Base-by-base conservation (phyloP, 2,888 invertebrate genomes). In the Polydrusus cervinus region DNA sequence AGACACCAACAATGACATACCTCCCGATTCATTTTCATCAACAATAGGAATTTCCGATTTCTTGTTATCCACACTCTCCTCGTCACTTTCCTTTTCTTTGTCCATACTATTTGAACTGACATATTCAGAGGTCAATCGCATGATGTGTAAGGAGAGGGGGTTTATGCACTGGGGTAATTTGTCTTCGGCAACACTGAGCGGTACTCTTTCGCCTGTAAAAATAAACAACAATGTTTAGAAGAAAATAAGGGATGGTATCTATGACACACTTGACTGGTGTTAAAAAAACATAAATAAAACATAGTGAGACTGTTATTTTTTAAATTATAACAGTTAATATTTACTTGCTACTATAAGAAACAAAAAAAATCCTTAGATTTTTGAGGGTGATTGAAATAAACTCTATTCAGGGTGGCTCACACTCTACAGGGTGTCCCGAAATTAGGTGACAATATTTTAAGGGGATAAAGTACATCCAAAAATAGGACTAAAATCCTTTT, bases 131-230 rank as follows among this genome's bases (percentile, higher is more conserved):
- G 97, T 97, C 72, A 97, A 89, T 75, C 97, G 90, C 93, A 98
- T 96, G 85, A 98, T 97, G 87, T 98, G 98, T 79, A 98, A 88
- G 18, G 97, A 96, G 74, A 98, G 90, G 3, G 98, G 98, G 89
- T 98, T 98, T 85, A 97, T 93, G 86, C 96, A 95, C 84, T 94
- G 93, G 0, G 96, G 96, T 79, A 96, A 88, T 87, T 96, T 96
- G 86, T 97, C 97, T 85, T 98, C 98, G 1, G 98, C 97, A 82
- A 95, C 94, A 85, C 96, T 97, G 75, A 98, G 89, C n/a, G 98
- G 97, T 81, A 98, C 94, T 80, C 95, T 91, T 87, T 98, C 98
- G 2, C 98, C 96, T 8, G 94, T 49, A 67, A 69, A 18, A 16
- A 30, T 25, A 53, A n/a, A 8, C 13, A 16, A 6, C 13, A 3